These are phyloP conservation scores for Pocota personata DNA, from an alignment of 2,888 invertebrate genomes.

Conservation along the genomic window DNA sequence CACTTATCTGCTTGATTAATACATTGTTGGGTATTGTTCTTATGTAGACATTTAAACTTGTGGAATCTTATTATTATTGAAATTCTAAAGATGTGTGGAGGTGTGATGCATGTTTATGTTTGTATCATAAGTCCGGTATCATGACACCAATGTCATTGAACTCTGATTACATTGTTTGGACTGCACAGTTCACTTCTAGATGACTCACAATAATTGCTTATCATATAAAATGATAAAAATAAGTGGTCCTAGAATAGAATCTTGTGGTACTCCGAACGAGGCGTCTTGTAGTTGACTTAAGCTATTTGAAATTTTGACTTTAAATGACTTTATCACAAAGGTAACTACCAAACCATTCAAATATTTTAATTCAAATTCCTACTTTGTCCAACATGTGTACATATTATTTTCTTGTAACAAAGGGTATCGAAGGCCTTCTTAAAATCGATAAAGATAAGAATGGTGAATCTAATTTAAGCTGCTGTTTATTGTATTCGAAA, in stretches of 20 bases:
- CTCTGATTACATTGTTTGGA: neutral
- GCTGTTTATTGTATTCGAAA: too few relatives aligned
- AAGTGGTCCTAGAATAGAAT: slow-evolving; percentile 13
- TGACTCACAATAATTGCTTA: too few relatives aligned
- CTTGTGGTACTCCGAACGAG: slow-evolving; percentile 1
- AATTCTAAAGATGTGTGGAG: too few relatives aligned
- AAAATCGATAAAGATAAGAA: neutral
- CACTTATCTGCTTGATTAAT: neutral
- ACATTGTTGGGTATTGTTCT: too few relatives aligned
- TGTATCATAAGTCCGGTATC: neutral
- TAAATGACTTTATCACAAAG: slow-evolving; percentile 75
- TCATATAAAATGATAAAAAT: neutral
- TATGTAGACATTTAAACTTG: neutral
- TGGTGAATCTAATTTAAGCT: too few relatives aligned
- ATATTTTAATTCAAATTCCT: neutral
- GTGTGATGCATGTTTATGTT: neutral
- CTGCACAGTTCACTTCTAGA: too few relatives aligned
- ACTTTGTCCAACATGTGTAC: neutral
- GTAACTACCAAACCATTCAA: neutral
- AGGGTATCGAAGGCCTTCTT: slow-evolving; percentile 11
- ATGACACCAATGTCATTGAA: neutral
- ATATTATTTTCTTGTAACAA: neutral
- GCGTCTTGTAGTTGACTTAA: slow-evolving; percentile 76
- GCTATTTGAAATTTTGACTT: slow-evolving; percentile 77
- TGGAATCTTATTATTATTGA: neutral